Base-by-base conservation (phyloP, 2,888 invertebrate genomes). In the Eulithis prunata region DNA sequence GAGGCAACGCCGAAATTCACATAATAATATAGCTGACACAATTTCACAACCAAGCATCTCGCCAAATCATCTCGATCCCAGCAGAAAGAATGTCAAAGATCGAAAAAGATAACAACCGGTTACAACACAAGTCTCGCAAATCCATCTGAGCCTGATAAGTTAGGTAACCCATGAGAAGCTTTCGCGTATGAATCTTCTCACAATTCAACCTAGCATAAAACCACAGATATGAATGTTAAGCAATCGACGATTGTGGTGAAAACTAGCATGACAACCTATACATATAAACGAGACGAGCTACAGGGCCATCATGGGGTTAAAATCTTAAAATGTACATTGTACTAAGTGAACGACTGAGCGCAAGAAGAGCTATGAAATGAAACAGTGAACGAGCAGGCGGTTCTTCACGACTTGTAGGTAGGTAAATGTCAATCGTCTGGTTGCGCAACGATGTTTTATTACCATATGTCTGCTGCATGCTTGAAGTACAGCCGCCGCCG, bases 371-470 rank as follows among this genome's bases (percentile, higher is more conserved):
- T 77, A 71, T 75, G 76, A 77, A 80, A 71, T 75, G 75, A 78
- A 80, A 78, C 78, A 75, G 63, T 72, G 69, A 77, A 80, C 77
- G 73, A 49, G 71, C 78, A 75, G 75, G 64, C 66, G 75, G 76
- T 77, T 79, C 75, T 77, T 80, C 79, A 74, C 72, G 71, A 79
- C 79, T 82, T 81, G 82, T 80, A 82, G 80, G 82, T 80, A 82
- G 80, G 81, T 79, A 82, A 90, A 91, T 91, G 90, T 89, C 91
- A 90, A 90, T 89, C 81, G 87, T 81, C 74, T 77, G 71, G 80
- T 91, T 89, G 82, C 75, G 86, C 81, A 90, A 91, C 79, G 67
- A 68, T 83, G 82, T 86, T 86, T 87, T 89, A 88, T 89, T 90
- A 82, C 83, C 79, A 87, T 88, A 88, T 85, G 83, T 80, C 81